Base-by-base conservation (phyloP, 2,888 invertebrate species). In the Temnothorax ravouxi region DNA sequence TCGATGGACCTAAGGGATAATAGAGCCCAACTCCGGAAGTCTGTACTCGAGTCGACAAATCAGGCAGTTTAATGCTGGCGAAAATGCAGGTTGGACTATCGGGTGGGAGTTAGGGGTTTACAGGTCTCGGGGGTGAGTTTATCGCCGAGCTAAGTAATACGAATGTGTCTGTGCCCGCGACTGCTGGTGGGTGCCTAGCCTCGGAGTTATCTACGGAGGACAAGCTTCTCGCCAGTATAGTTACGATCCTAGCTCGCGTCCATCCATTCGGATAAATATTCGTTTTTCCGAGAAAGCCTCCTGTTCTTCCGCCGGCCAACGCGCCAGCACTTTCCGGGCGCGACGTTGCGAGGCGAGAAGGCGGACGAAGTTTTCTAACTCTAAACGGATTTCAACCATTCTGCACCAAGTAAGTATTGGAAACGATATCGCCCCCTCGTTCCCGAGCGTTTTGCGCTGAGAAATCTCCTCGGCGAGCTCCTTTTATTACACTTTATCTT, bases 91-190 rank as follows among this genome's bases (percentile, higher is more conserved):
- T 88, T 91, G 88, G 87, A 81, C 90, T 86, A 87, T 86, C 76
- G 85, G 74, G 86, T 89, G 89, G 89, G 88, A 91, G 92, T 91
- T 91, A 90, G 89, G 91, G 91, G 92, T 91, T 92, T 91, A 90
- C 93, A 92, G 90, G 91, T 91, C 91, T 91, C 91, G 87, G 89
- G 93, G 91, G 92, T 90, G 93, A 93, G 95, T 95, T 95, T 95
- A 95, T 95, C 95, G 95, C 94, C 93, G 93, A 93, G 94, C 95
- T 95, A 95, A 95, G 95, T 95, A 95, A 95, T 95, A 95, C 95
- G 95, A 95, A 95, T 95, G 95, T 91, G 93, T 93, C 93, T 93
- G 92, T 93, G 89, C 88, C 86, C 83, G 87, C 89, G 90, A 88
- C 89, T 91, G 88, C 90, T 88, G 90, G 88, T 90, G 89, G 91